These are phyloP conservation scores for Geodia barretti DNA, from an alignment of 37 sponge, comb jelly and placozoan genomes.

Conservation along the genomic window DNA sequence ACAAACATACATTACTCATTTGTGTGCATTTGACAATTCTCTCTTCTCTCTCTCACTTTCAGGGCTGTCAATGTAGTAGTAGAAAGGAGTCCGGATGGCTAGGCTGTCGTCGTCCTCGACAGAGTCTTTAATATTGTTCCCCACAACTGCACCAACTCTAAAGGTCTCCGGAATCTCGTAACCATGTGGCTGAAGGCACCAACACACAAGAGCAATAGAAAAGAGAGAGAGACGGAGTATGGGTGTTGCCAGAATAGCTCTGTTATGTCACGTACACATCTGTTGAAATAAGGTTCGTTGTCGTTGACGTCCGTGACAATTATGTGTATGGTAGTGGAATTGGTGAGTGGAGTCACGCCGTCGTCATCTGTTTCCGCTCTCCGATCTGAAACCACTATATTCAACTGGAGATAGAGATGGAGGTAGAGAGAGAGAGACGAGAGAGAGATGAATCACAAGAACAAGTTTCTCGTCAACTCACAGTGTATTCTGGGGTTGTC, in stretches of 20 bases:
- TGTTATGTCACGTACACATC: not conserved
- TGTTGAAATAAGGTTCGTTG: slow-evolving; percentile 26
- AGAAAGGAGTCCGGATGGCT: not conserved
- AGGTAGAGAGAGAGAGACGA: no score
- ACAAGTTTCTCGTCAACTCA: not conserved
- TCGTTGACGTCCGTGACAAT: slow-evolving; percentile 50
- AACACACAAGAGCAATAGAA: not conserved
- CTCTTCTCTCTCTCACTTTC: slow-evolving; percentile 4
- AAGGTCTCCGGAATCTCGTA: not conserved
- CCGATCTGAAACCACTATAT: slow-evolving; percentile 14
- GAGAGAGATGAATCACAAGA: no score
- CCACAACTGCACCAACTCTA: not conserved
- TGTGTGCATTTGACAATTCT: not conserved
- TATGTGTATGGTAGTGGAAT: slow-evolving; percentile 5
- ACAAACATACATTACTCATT: not conserved
- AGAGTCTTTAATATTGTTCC: not conserved
- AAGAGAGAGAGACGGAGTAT: not conserved
- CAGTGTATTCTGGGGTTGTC: not conserved
- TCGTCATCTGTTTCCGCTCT: not conserved
- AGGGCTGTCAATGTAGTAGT: not conserved
- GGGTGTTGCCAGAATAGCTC: not conserved
- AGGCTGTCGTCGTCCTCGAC: not conserved
- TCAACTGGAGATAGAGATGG: slow-evolving; percentile 25
- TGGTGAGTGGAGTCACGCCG: not conserved
- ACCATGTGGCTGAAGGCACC: slow-evolving; percentile 8